Base-by-base conservation (phyloP, 1,140 invertebrate genomes). In the Himalopsyche phryganea region DNA sequence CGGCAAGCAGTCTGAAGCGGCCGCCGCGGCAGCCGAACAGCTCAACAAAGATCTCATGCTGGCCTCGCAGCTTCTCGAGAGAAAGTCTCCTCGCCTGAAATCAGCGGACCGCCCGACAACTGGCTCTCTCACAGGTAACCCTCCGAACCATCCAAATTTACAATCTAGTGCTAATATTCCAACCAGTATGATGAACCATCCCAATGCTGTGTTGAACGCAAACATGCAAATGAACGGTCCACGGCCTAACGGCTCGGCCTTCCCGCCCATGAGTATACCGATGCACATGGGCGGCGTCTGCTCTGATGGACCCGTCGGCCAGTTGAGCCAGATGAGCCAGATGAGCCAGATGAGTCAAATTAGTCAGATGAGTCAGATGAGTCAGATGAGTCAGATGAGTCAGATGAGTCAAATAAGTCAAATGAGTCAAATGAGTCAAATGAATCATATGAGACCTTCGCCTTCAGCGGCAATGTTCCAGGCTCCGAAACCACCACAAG, bases 21-120 rank as follows among this genome's bases (percentile, higher is more conserved):
- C 85, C 10, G 84, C 86, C 13, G 86, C 83, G 0, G 86, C 87
- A 0, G 87, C 86, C 2, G 88, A 91, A 65, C 87, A 90, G 70
- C 73, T 91, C 9, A 92, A 89, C 72, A 91, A 91, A 73, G 90
- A 92, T 67, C 74, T 88, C 33, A 76, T 91, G 66, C 71, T 89
- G 68, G 87, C 87, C 41, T 88, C 86, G 49, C 88, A 91, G 69
- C 77, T 92, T 51, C 78, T 92, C 44, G 90, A 92, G 66, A 79
- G 89, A 62, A 92, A 92, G 71, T 91, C 90, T 13, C 90, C 90
- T 14, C 80, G 89, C 84, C 87, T 68, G 85, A 92, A 80, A 82
- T 67, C 87, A 50, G 84, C 87, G 50, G 88, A 91, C 66, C 77
- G 88, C 55, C 79, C 78, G 62, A 72, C 68, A 58, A 61, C 75